Evolutionary conservation across 1,140 invertebrate species (phyloP), one percentile per base, ranked within the genome.

Genomic region (Brachionus plicatilis): DNA sequence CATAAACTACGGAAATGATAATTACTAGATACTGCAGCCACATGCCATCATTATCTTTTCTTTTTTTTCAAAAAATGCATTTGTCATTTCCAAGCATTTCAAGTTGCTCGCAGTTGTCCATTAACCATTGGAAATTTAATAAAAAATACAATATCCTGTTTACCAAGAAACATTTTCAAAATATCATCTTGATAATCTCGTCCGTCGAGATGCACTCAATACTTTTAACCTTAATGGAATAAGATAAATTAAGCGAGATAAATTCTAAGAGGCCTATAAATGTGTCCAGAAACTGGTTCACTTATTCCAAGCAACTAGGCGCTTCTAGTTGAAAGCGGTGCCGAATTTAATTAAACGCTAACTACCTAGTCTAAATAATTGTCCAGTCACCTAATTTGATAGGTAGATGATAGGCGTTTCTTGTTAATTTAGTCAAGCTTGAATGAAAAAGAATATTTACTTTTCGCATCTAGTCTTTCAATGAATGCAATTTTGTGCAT

Each of bases 331-430:
- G 66, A 68, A 68, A 68, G 68, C 7, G 8, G 33, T 43, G 41
- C 33, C 41, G 33, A 11, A 2, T 72, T n/a, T 41, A 72, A 41
- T 72, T 72, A 68, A 68, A 33, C 60, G 17, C n/a, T 53, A 53
- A 60, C 17, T 60, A 60, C 14, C 68, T 72, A 72, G 68, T 72
- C 41, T 72, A 72, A 72, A 72, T 72, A 72, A 72, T 72, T 72
- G 68, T 72, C 68, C 68, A 45, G 68, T 72, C 68, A 72, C 41
- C 41, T 45, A 72, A 72, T 72, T 72, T 72, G 68, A 72, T 72
- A 72, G 41, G 68, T 43, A 5, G 33, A 43, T n/a, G 17, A 41
- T 20, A 43, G 68, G 68, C 68, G 68, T 72, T 72, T 41, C 41
- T 72, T 72, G 68, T 72, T 43, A 72, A 41, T 41, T n/a, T 20